phyloP scores from a whole-genome alignment of 2,113 vertebrate genomes.

The Heliornis fulica region DNA sequence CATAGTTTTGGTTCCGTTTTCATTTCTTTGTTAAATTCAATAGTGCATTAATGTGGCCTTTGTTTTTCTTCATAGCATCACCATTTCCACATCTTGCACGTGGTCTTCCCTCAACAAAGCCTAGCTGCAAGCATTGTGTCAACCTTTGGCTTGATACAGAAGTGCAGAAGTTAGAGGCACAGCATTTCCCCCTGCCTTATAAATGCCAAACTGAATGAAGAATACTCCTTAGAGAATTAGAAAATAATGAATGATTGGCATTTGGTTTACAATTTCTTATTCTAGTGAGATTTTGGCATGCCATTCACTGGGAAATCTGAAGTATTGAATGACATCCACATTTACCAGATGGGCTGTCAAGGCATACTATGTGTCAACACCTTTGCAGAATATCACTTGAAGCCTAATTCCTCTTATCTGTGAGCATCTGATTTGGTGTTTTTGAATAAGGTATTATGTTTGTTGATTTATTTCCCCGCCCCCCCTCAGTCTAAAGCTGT shows the following conservation, averaged over 20 bases:
- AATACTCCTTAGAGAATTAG: constrained; percentile 50
- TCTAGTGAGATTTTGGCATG: constrained; percentile 72
- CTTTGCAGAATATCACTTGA: constrained; percentile 49
- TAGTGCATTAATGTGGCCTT: background rate
- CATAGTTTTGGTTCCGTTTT: background rate
- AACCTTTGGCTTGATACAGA: background rate
- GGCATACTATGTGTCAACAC: constrained; percentile 37
- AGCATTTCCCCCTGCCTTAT: background rate
- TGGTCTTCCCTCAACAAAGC: background rate
- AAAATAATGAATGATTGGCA: constrained; percentile 70
- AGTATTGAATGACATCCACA: constrained; percentile 62
- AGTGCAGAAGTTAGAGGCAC: background rate
- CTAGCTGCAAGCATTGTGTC: background rate
- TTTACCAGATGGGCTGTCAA: constrained; percentile 67
- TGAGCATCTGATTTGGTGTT: constrained; percentile 27
- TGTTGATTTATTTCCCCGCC: background rate
- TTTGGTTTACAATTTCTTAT: constrained; percentile 42
- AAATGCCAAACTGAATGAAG: constrained; percentile 48
- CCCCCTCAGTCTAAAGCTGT: background rate
- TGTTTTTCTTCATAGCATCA: background rate
- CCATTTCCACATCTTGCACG: background rate
- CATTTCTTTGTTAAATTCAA: background rate
- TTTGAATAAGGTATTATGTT: background rate
- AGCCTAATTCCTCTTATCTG: constrained; percentile 43
- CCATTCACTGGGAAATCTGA: constrained; percentile 59